Evolutionary conservation across 2,888 invertebrate species (phyloP).

Genomic region (Cephus runcator): DNA sequence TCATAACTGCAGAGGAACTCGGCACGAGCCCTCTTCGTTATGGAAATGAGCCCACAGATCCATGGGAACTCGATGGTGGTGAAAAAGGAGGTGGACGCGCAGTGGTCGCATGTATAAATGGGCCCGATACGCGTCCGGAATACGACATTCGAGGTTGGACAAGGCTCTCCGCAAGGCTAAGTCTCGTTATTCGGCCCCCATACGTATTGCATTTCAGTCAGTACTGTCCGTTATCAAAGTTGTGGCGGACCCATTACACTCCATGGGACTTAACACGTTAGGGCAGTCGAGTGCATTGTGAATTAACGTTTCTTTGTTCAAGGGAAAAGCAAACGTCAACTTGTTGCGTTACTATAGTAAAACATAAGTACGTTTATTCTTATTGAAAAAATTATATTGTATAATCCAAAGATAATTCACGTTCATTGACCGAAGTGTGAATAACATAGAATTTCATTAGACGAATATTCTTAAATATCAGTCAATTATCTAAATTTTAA

Average conservation of each 20-base stretch:
- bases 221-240: slow-evolving; percentile 8
- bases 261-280: neutral
- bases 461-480: too few species aligned
- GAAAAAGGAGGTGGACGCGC: slow-evolving; percentile 18
- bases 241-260: neutral
- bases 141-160: slow-evolving; percentile 61
- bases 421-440: too few species aligned
- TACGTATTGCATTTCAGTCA: slow-evolving; percentile 11
- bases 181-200: slow-evolving; percentile 18
- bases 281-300: neutral
- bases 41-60: neutral
- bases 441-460: too few species aligned
- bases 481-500: too few species aligned
- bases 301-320: neutral
- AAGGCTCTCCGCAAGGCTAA: slow-evolving; percentile 47
- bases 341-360: neutral
- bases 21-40: neutral
- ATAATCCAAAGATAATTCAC: neutral
- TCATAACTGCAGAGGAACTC: neutral
- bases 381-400: neutral
- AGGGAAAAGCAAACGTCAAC: neutral
- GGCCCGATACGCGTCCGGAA: slow-evolving; percentile 62
- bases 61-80: neutral
- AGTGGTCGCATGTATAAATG: slow-evolving; percentile 60
- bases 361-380: neutral